A percentile compares a stretch with the other conserved stretches of the same genome.
Evolutionary conservation across 2,797 vertebrate species (phyloP).

Genomic region (Pangasius macronema): DNA sequence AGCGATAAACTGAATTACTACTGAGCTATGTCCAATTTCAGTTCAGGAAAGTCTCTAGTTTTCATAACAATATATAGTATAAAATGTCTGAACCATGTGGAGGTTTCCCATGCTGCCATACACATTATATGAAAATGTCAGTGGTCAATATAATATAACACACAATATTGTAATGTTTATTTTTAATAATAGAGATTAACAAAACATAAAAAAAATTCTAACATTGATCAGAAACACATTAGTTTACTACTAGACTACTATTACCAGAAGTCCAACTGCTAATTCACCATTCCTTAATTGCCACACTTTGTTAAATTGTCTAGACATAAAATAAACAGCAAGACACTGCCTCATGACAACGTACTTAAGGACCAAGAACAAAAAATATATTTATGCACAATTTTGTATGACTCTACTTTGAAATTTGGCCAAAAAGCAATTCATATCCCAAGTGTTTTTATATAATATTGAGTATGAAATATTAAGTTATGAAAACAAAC

Average conservation of each 20-base stretch:
- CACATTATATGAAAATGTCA: background rate
- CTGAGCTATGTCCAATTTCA: background rate
- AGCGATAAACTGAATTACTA: background rate
- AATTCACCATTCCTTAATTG: background rate
- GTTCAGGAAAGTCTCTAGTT: background rate
- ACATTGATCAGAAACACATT: background rate
- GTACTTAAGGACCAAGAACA: background rate
- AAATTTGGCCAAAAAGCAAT: background rate
- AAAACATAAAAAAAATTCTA: background rate
- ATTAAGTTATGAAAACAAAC: background rate
- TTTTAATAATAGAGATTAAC: background rate
- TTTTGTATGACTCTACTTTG: background rate
- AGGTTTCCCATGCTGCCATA: background rate
- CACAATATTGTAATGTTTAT: background rate
- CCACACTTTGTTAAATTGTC: background rate
- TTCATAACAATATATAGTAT: background rate
- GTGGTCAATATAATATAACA: background rate
- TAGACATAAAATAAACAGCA: background rate
- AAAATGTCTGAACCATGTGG: background rate
- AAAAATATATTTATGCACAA: background rate
- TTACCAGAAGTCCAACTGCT: background rate
- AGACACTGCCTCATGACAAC: background rate
- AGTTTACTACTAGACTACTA: background rate
- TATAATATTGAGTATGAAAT: background rate
- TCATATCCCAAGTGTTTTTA: background rate